Conservation (phyloP, 1,140 invertebrate species). For the Eumaeus atala region DNA sequence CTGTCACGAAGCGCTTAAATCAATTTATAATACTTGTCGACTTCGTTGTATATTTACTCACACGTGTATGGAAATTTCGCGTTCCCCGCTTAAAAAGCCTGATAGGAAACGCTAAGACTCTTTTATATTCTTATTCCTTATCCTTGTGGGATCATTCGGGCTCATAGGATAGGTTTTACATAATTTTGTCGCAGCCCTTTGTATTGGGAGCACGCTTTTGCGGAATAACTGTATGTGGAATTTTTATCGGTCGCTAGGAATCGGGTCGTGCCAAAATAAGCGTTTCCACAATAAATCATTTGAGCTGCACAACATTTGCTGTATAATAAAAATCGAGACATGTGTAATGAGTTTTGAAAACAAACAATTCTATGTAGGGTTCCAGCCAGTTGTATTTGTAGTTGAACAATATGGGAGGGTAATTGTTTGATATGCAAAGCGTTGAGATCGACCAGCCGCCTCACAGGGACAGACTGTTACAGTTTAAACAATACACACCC, state of each 20-base stretch:
- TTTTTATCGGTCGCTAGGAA: conserved; percentile 36
- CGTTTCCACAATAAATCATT: conserved; percentile 41
- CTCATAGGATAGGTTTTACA: conserved; percentile 67
- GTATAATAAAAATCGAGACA: conserved; percentile 45
- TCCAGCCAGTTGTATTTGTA: conserved; percentile 52
- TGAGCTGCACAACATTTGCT: conserved; percentile 37
- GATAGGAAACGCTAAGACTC: conserved; percentile 64
- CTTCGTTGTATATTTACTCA: conserved; percentile 55
- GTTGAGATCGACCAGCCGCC: conserved; percentile 56
- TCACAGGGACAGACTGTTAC: conserved; percentile 31
- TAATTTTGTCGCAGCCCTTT: conserved; percentile 62
- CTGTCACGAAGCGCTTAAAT: conserved; percentile 68
- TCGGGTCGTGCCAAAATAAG: conserved; percentile 3
- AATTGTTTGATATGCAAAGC: conserved; percentile 68
- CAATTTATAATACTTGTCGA: conserved; percentile 66
- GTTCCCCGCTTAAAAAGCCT: conserved; percentile 53
- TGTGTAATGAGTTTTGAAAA: conserved; percentile 59
- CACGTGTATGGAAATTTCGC: conserved; percentile 55
- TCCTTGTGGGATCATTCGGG: conserved; percentile 66
- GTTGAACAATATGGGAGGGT: conserved; percentile 54
- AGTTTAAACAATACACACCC: conserved; percentile 27
- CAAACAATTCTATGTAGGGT: conserved; percentile 56
- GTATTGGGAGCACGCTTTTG: conserved; percentile 41
- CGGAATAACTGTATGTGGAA: conserved; percentile 34
- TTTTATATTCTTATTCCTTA: conserved; percentile 69